These are phyloP conservation scores for Odontesthes bonariensis DNA, from an alignment of 2,113 vertebrate species.

Conservation along the genomic window DNA sequence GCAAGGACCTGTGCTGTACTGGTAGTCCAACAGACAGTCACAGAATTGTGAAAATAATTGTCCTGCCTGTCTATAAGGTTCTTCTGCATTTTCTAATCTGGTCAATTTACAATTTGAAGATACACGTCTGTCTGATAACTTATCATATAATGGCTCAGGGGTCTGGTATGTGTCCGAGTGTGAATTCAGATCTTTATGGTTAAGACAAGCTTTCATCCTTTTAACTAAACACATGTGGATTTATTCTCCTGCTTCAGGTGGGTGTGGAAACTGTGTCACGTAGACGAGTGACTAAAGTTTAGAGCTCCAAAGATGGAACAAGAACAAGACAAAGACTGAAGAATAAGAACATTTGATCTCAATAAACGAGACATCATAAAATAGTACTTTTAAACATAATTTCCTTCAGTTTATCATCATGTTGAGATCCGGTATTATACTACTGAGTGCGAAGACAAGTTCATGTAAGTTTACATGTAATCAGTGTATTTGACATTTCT, in stretches of 20 bases:
- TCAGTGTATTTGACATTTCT: too few relatives aligned
- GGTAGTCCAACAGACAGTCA: neutral
- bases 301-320: neutral
- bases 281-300: neutral
- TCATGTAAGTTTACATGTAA: neutral
- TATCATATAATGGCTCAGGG: neutral
- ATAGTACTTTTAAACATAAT: neutral
- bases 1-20: neutral
- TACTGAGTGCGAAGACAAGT: neutral
- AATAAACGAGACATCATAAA: too few relatives aligned
- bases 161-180: neutral
- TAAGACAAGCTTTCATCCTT: neutral
- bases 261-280: neutral
- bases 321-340: too few relatives aligned
- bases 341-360: too few relatives aligned
- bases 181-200: neutral
- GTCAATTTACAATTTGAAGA: neutral
- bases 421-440: neutral
- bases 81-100: neutral
- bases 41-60: neutral
- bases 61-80: neutral
- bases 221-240: neutral
- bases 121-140: neutral
- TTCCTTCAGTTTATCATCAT: neutral
- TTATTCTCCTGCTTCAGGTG: neutral